A percentile compares a stretch with the other conserved stretches of the same genome.
phyloP scores from a whole-genome alignment of 2,888 invertebrate genomes.

The Spilarctia lutea region DNA sequence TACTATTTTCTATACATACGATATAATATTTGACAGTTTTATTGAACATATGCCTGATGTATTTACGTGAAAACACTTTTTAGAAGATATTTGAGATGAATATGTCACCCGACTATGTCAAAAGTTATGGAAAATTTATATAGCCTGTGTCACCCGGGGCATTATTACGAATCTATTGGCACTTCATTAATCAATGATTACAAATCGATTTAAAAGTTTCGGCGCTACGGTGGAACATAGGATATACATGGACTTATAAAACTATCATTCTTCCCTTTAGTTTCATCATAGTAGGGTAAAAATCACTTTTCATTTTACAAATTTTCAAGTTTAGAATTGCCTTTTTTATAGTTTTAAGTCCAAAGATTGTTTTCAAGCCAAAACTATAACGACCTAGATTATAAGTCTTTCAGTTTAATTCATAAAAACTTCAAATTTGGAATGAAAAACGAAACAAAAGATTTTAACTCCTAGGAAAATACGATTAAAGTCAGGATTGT shows the following conservation, averaged over 20 bases:
- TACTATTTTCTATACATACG: background rate
- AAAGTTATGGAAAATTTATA: too few relatives aligned
- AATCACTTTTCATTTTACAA: background rate
- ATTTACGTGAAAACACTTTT: background rate
- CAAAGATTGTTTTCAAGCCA: background rate
- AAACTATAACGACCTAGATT: background rate
- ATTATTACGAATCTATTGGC: too few relatives aligned
- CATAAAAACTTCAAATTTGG: background rate
- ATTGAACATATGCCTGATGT: background rate
- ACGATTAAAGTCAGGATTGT: background rate
- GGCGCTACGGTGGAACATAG: too few relatives aligned
- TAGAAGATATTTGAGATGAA: background rate
- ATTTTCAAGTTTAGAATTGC: background rate
- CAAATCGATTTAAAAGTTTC: too few relatives aligned
- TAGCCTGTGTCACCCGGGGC: too few relatives aligned
- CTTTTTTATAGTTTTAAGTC: background rate
- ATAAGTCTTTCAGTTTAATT: background rate
- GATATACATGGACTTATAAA: too few relatives aligned
- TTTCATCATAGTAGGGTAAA: background rate
- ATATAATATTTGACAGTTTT: background rate
- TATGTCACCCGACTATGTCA: too few relatives aligned
- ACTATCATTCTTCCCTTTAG: too few relatives aligned
- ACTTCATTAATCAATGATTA: too few relatives aligned
- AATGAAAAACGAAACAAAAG: background rate
- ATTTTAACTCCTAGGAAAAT: background rate